Evolutionary conservation across 2,888 invertebrate species (phyloP).

Genomic region (Ichneumoninae sp.): DNA sequence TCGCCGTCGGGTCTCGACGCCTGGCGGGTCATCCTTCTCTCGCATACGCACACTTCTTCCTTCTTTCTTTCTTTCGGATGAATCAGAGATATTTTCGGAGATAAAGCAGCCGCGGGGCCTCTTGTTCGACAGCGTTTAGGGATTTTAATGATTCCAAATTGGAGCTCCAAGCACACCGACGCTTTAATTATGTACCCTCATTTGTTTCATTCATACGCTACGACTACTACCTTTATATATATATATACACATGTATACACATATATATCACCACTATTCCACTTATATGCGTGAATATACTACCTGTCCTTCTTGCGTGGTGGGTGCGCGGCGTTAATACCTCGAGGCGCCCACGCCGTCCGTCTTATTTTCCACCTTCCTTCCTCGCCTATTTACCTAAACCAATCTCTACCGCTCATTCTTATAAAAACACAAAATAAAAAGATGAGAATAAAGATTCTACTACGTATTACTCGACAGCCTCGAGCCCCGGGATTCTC

Average conservation of each 20-base stretch:
- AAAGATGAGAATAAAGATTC: background rate
- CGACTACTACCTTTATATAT: constrained; percentile 32
- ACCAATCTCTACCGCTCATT: constrained; percentile 46
- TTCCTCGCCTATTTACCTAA: constrained; percentile 52
- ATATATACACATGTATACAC: background rate
- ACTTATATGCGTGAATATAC: constrained; percentile 23
- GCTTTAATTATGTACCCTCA: constrained; percentile 82
- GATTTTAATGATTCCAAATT: constrained; percentile 80
- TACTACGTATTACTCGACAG: constrained; percentile 18
- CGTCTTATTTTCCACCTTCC: constrained; percentile 58
- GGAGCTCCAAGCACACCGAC: constrained; percentile 75
- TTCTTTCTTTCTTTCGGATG: constrained; percentile 56
- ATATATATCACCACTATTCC: constrained; percentile 20
- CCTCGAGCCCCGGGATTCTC: constrained; percentile 47
- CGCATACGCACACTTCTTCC: background rate
- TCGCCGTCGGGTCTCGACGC: constrained; percentile 33
- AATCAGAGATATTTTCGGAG: constrained; percentile 77
- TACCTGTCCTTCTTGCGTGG: constrained; percentile 47
- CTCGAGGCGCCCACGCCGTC: constrained; percentile 62
- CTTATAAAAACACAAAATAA: constrained; percentile 18
- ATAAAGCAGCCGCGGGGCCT: constrained; percentile 71
- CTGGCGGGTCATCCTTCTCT: constrained; percentile 37
- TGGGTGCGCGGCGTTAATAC: constrained; percentile 60
- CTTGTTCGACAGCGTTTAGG: constrained; percentile 79
- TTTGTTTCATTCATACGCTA: constrained; percentile 79